Percentiles rank a stretch among this genome's conserved stretches.
Evolutionary conservation across 2,888 invertebrate genomes (phyloP).

Genomic region (Synergus japonicus): DNA sequence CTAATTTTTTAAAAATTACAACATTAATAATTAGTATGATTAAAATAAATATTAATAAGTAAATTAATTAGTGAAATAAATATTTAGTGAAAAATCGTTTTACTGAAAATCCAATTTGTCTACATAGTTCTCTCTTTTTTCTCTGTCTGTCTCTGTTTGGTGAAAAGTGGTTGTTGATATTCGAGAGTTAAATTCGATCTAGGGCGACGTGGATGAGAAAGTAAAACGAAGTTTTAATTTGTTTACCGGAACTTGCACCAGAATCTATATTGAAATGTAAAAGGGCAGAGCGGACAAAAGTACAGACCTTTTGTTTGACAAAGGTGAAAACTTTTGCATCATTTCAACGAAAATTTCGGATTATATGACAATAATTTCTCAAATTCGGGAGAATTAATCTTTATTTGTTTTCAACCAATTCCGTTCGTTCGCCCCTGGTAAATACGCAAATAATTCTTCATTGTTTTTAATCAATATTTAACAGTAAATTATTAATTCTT

Average conservation of each 20-base stretch:
- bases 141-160: neutral
- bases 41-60: too few species aligned
- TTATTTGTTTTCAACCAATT: neutral
- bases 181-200: slow-evolving; percentile 16
- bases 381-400: neutral
- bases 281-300: neutral
- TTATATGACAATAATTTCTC: neutral
- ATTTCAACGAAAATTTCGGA: neutral
- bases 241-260: slow-evolving; percentile 17
- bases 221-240: slow-evolving; percentile 34
- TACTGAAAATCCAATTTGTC: neutral
- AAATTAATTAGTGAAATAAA: neutral
- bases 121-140: neutral
- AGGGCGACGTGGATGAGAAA: slow-evolving; percentile 10
- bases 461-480: neutral
- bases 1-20: too few species aligned
- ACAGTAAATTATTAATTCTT: neutral
- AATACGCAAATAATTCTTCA: neutral
- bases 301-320: neutral
- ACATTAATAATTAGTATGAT: too few species aligned
- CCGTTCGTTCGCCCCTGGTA: neutral
- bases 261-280: slow-evolving; percentile 7
- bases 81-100: neutral
- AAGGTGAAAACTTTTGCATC: neutral
- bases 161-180: slow-evolving; percentile 13